These are phyloP conservation scores for Pteromalus puparum DNA, from an alignment of 1,140 invertebrate genomes.

Conservation along the genomic window DNA sequence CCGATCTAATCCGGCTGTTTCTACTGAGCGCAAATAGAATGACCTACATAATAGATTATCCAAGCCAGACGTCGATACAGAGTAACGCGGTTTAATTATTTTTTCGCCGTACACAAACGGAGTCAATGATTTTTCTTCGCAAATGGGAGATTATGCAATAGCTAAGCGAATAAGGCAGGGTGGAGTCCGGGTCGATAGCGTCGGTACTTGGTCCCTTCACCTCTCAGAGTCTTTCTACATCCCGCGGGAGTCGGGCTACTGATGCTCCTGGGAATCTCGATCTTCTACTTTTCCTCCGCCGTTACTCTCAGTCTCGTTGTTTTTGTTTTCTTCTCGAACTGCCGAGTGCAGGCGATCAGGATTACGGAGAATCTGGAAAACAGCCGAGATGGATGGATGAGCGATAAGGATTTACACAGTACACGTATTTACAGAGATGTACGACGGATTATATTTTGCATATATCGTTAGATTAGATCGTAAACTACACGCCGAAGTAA, in stretches of 20 bases:
- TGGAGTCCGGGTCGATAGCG: slow-evolving; percentile 40
- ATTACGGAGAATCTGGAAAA: background rate
- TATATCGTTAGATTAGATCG: too few species aligned
- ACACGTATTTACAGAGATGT: too few species aligned
- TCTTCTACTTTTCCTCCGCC: background rate
- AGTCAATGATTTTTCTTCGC: background rate
- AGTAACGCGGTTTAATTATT: too few species aligned
- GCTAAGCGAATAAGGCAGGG: background rate
- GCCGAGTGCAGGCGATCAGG: background rate
- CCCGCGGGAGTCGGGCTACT: background rate
- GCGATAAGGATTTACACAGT: background rate
- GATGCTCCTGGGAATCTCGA: slow-evolving; percentile 17
- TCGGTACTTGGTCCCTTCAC: slow-evolving; percentile 20
- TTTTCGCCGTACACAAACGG: too few species aligned
- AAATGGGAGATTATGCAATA: background rate
- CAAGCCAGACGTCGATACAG: too few species aligned
- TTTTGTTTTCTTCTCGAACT: background rate
- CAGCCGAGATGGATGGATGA: too few species aligned
- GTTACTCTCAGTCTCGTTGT: background rate
- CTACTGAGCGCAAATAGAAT: background rate
- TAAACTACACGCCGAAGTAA: too few species aligned
- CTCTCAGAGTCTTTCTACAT: background rate
- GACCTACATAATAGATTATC: too few species aligned
- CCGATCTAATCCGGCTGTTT: background rate
- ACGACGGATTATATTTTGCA: too few species aligned